Base-by-base conservation (phyloP, 2,797 vertebrate species). In the Pseudochaenichthys georgianus region DNA sequence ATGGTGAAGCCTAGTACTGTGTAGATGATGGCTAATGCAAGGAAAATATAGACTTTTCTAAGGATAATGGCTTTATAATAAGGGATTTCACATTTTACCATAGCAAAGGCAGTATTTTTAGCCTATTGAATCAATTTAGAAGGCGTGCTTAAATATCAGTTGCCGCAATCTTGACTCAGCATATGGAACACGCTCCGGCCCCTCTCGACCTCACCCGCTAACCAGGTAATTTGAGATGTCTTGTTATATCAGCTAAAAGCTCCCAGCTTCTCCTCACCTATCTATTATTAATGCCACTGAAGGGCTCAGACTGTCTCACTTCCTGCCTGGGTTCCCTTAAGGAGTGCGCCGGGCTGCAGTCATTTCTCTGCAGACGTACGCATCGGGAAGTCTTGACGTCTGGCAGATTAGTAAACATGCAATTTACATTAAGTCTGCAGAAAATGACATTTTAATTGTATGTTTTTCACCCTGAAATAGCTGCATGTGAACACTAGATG, bases 161-260 rank as follows among this genome's bases (percentile, higher is more conserved):
- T 47, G 15, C 41, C 76, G 19, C 62, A 9, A 5, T 70, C 73
- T 64, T 88, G 73, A 87, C 73, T 78, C 86, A 74, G 65, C 89
- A 88, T 72, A 62, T 84, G 72, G 57, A 53, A 61, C 51, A 31
- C 10, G 47, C 65, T 41, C n/a, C 8, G 3, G 23, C 17, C 54
- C 60, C 43, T 43, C 13, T 50, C 53, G 9, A 12, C 77, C 65
- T 64, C 70, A 43, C 64, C 64, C 62, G 5, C 12, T 48, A 53
- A 75, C 53, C 76, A 64, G 68, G 84, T 87, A 66, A 92, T 89
- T 66, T 51, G 86, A 92, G 80, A 79, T 75, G 80, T 81, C 73
- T 90, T 88, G 87, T 90, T 91, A 82, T 87, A 80, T 88, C 80
- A 78, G 87, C 89, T 92, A 90, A 90, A 88, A 91, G 89, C 89